Base-by-base conservation (phyloP, 2,113 vertebrate species). In the Cnemophilus loriae region DNA sequence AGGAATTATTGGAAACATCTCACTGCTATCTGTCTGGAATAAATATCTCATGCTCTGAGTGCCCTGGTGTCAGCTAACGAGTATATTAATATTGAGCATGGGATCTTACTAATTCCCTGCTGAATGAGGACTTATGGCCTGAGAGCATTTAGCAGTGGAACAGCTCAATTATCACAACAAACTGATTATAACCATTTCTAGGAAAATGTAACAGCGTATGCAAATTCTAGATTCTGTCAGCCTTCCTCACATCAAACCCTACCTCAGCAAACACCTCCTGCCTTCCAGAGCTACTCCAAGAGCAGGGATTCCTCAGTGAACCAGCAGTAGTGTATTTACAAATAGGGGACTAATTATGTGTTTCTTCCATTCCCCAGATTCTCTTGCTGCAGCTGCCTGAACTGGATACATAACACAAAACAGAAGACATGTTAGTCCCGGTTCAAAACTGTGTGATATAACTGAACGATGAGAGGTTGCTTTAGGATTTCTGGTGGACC, bases 1-100 rank as follows among this genome's bases (percentile, higher is more conserved):
- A 91, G 78, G 24, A 90, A 77, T 88, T 92, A 93, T 89, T 50
- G 56, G 75, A 95, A 96, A 71, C 71, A 86, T 67, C 64, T 93
- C 70, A 55, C 41, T 69, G 52, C 61, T 94, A 44, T 74, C 79
- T 93, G 47, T 78, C 75, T 85, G 39, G 52, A 95, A 77, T 86
- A 93, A 89, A 86, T 0, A 1, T 67, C 82, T 91, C 28, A 39
- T 90, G 37, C 27, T 83, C 90, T 84, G 47, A 91, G 74, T 55
- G 55, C 47, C 75, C 67, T 80, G 33, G 30, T 85, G 82, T 93
- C 90, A 93, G 63, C 67, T 88, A 74, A 94, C 0, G 1, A 85
- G 78, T 88, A 80, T n/a, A 83, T 94, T 88, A 83, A 91, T 93
- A 91, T 4, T 77, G 78, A 97, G 37, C 59, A 84, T 9, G 8